phyloP scores from a whole-genome alignment of 2,888 invertebrate species.

The Fissipunctia ypsillon region DNA sequence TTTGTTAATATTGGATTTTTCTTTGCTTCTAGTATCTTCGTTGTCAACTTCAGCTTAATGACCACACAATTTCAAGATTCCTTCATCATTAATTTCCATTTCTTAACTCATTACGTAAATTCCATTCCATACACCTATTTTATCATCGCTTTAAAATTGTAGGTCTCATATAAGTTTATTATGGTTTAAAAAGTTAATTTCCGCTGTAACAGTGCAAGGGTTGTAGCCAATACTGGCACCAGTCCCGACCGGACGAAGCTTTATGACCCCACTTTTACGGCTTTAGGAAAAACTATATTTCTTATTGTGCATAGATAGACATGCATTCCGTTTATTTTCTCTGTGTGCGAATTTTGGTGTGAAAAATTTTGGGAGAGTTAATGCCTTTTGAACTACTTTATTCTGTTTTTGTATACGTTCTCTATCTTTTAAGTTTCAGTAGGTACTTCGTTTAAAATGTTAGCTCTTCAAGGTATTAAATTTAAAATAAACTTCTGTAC shows the following conservation, averaged over 20 bases:
- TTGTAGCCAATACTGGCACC: constrained; percentile 81
- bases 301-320: constrained; percentile 73
- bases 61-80: constrained; percentile 5
- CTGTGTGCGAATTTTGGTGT: not conserved
- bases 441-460: too few relatives aligned
- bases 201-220: constrained; percentile 61
- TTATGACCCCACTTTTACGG: constrained; percentile 87
- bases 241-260: constrained; percentile 85
- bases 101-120: constrained; percentile 40
- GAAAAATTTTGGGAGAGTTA: constrained; percentile 3
- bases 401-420: not conserved
- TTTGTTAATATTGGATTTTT: too few relatives aligned
- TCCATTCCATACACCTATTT: constrained; percentile 32
- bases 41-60: constrained; percentile 9
- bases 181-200: constrained; percentile 62
- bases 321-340: constrained; percentile 41
- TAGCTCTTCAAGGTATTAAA: too few relatives aligned
- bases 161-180: constrained; percentile 61
- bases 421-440: not conserved
- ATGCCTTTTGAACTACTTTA: not conserved
- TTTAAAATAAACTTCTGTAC: too few relatives aligned
- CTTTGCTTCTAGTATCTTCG: not conserved
- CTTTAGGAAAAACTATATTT: constrained; percentile 86
- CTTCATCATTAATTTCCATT: constrained; percentile 22
- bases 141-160: constrained; percentile 46